phyloP scores from a whole-genome alignment of 2,888 invertebrate species.

The Crioceris asparagi region DNA sequence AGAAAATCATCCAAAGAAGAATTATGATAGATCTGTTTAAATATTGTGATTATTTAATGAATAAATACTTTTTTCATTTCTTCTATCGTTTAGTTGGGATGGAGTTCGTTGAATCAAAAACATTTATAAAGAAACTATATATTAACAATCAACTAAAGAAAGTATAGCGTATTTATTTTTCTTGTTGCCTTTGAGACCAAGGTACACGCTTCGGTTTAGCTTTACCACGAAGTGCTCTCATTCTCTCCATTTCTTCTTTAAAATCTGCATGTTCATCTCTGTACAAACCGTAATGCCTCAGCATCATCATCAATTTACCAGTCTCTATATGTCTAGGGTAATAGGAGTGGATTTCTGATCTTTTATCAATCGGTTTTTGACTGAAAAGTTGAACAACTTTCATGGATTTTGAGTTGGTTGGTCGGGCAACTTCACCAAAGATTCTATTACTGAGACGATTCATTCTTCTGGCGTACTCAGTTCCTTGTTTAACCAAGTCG shows the following conservation, averaged over 20 bases:
- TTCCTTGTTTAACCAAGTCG: constrained; percentile 55
- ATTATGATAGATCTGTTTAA: constrained; percentile 17
- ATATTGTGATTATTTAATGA: background rate
- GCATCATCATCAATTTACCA: constrained; percentile 55
- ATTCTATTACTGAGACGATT: constrained; percentile 75
- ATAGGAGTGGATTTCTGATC: constrained; percentile 64
- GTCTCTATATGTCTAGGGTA: constrained; percentile 80
- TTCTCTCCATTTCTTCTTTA: constrained; percentile 72
- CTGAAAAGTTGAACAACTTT: constrained; percentile 69
- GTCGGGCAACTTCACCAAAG: constrained; percentile 76
- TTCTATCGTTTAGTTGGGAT: no score
- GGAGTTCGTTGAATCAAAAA: no score
- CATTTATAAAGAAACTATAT: no score
- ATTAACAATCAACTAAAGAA: background rate
- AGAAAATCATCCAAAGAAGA: constrained; percentile 22
- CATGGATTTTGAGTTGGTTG: constrained; percentile 66
- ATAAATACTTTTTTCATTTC: constrained; percentile 4
- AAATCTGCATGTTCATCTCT: constrained; percentile 86
- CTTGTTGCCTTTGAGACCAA: constrained; percentile 15
- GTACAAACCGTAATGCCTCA: constrained; percentile 68
- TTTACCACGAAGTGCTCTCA: constrained; percentile 69
- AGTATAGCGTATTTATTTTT: constrained; percentile 3
- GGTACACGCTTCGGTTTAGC: constrained; percentile 37
- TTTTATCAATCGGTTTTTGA: constrained; percentile 61
- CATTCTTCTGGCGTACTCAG: constrained; percentile 79